Evolutionary conservation across 2,113 vertebrate genomes (phyloP), one percentile per base, ranked within the genome.

Genomic region (Malurus cyaneus): DNA sequence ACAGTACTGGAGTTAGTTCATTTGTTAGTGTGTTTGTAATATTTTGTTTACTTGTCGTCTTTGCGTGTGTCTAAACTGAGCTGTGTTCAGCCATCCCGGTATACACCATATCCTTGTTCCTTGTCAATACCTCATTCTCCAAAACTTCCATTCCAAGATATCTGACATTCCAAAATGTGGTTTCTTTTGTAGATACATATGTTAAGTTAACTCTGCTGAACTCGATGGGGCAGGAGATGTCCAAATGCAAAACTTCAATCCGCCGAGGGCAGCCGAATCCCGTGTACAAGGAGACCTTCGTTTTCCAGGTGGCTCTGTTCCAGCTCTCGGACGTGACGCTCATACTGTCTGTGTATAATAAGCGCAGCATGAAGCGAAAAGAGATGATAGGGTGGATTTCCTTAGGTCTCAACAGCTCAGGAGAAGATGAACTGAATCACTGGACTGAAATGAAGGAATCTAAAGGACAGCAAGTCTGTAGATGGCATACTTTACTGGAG

Each of bases 381-480:
- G 99, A 99, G 98, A 99, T 99, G 99, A 99, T 99, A 92, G 99
- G 99, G 88, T 99, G 99, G 99, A 99, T 99, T 97, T 99, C 99
- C 31, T 96, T 99, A 72, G 99, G 99, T 91, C 98, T 99, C 93
- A 99, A 99, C 98, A 99, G 99, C 98, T 99, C 99, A 18, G 99
- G 99, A 42, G 99, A 99, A 96, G 99, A 99, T 17, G 99, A 99
- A 92, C 98, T 99, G 83, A 98, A 96, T 69, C 99, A 99, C 97
- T 99, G 99, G 99, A 99, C 98, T 91, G 98, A 99, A 97, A 99
- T 99, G 99, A 99, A 99, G 89, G 99, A 99, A 95, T 99, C 99
- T 1, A 99, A 99, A 97, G 99, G 99, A 97, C 99, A 99, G 96
- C 99, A 99, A 97, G 98, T 99, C 72, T 99, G 99, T 94, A 98